phyloP scores from a whole-genome alignment of 2,113 vertebrate genomes.

The Phodopus roborovskii region DNA sequence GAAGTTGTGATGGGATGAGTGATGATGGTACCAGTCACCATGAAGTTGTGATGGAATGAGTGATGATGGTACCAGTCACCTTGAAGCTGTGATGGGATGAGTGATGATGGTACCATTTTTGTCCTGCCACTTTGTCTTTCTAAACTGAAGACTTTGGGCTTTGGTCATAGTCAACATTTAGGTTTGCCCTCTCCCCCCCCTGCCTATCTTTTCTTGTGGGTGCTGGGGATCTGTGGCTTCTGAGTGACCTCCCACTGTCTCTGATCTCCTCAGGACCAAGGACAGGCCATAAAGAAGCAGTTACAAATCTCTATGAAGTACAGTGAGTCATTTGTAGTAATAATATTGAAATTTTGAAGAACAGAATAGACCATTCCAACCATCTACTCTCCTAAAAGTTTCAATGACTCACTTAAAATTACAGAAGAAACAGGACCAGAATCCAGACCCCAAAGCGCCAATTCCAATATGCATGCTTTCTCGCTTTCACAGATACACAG shows the following conservation, averaged over 20 bases:
- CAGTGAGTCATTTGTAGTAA: background rate
- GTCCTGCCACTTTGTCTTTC: background rate
- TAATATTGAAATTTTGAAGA: conserved; percentile 33
- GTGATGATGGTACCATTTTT: background rate
- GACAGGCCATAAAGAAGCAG: background rate
- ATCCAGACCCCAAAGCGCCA: background rate
- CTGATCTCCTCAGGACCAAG: background rate
- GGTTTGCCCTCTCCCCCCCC: too few relatives aligned
- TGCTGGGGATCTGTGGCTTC: background rate
- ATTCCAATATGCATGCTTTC: background rate
- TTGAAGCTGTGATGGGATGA: background rate
- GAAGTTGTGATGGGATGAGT: too few relatives aligned
- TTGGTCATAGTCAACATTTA: background rate
- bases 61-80: too few relatives aligned
- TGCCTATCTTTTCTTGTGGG: background rate
- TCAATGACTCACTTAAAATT: conserved; percentile 32
- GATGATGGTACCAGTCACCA: background rate
- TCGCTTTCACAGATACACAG: background rate
- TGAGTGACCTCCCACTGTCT: background rate
- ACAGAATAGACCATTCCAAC: background rate
- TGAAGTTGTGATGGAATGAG: background rate
- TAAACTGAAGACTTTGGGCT: background rate
- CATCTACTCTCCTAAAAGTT: background rate
- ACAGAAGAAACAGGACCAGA: conserved; percentile 23
- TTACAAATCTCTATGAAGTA: background rate